Evolutionary conservation across 2,888 invertebrate species (phyloP), one percentile per base, ranked within the genome.

Genomic region (Tubiluchus corallicola): DNA sequence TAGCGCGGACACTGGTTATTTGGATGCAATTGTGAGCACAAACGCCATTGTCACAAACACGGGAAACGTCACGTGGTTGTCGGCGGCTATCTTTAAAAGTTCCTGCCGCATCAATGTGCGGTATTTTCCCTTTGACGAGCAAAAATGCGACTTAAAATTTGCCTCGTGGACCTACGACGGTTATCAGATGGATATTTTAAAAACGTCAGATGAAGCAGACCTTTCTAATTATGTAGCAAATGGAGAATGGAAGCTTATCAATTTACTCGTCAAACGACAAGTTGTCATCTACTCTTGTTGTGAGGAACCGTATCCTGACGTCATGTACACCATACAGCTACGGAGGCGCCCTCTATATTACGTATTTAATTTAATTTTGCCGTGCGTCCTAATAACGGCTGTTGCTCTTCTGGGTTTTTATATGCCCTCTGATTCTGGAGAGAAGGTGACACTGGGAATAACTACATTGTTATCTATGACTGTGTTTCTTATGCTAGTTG

Each of bases 221-320:
- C 74, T 79, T 42, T 79, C 79, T 52, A 84, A 84, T 68, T 87
- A 85, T 64, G 82, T 85, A 59, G 77, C 79, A n/a, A 87, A 84
- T 62, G 83, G 83, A 1, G 87, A 87, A 65, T 87, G 85, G 65
- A 80, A 82, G 60, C 67, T 87, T 52, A 57, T 68, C 17, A 60
- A 62, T n/a, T n/a, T n/a, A n/a, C n/a, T n/a, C n/a, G n/a, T n/a
- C n/a, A n/a, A n/a, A n/a, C n/a, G n/a, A n/a, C n/a, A n/a, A n/a
- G n/a, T n/a, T n/a, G n/a, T n/a, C n/a, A n/a, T n/a, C 60, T 82
- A 82, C 64, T 79, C 78, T 2, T 82, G 82, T 62, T 82, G 82
- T 55, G 57, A 18, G 15, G 79, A 82, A 61, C 64, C 82, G 0
- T 82, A 82, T 57, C 82, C 82, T 1, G 82, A 82, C 62, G 78